Evolutionary conservation across 2,888 invertebrate species (phyloP), one percentile per base, ranked within the genome.

Genomic region (Dendrolimus pini): DNA sequence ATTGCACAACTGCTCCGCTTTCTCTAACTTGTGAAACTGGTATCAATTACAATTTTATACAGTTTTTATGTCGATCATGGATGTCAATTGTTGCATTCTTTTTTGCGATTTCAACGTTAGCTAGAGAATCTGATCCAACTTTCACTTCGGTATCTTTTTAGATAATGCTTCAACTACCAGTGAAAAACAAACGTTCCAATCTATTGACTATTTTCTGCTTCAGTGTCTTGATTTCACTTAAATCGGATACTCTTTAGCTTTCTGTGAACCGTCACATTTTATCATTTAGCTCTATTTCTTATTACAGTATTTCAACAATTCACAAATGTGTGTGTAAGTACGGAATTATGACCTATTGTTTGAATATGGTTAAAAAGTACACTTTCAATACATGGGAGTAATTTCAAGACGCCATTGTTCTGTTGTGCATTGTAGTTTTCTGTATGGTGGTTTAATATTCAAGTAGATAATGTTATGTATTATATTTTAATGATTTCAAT

Each of bases 401-500:
- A 79, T 80, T 80, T 75, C 75, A 73, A 71, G 72, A 71, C 73
- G 70, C 78, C 67, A 78, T 79, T 80, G 78, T 77, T 74, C 65
- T 66, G 68, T 68, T 69, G 61, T 65, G 66, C 71, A 66, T 71
- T 77, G 3, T 47, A 47, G 12, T 47, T 30, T 30, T 30, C 30
- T 30, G 30, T 30, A 30, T 30, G 18, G 3, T 18, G 30, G 30
- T 30, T 30, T 30, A 30, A 30, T 30, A 3, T 30, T 30, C 30
- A 30, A 30, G 30, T 30, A 30, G 30, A 3, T 30, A 0, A 6
- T 30, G 30, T 30, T 30, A 6, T 47, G 47, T 47, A 10, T 47
- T 47, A 10, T 9, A 7, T 10, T 47, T 2, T 47, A 47, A 12
- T 47, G 47, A 47, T 47, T 47, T 1, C 47, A 47, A 12, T 47